Conservation (phyloP, 2,888 invertebrate species). For the Rhingia campestris region DNA sequence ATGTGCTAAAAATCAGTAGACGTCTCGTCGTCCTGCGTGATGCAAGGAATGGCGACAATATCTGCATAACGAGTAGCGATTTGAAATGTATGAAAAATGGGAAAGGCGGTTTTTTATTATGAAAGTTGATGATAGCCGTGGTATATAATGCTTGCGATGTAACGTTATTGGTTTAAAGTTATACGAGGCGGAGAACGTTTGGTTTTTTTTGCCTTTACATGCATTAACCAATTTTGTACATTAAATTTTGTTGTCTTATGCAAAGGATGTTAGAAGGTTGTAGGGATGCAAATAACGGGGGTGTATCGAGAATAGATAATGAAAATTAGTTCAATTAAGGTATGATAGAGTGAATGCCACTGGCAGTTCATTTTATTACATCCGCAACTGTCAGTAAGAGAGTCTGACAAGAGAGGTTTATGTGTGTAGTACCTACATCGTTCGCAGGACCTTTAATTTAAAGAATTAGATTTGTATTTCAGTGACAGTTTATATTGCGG, state of each 20-base stretch:
- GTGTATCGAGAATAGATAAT: constrained; percentile 6
- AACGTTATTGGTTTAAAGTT: constrained; percentile 16
- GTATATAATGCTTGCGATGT: constrained; percentile 9
- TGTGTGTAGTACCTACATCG: not conserved
- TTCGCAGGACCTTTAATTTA: too few relatives aligned
- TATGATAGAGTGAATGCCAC: not conserved
- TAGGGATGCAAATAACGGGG: not conserved
- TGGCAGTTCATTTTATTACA: not conserved
- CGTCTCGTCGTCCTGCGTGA: constrained; percentile 9
- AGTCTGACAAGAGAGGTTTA: not conserved
- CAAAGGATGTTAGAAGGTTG: not conserved
- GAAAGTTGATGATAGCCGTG: not conserved
- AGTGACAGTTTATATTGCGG: too few relatives aligned
- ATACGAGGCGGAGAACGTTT: not conserved
- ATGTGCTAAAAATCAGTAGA: constrained; percentile 15
- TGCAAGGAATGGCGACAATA: constrained; percentile 27
- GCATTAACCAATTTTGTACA: not conserved
- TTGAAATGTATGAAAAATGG: constrained; percentile 11
- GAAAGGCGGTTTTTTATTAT: not conserved
- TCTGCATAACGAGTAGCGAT: not conserved
- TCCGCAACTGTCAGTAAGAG: not conserved
- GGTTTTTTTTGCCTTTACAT: not conserved
- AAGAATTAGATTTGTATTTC: too few relatives aligned
- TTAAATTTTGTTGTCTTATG: too few relatives aligned
- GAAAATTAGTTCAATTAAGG: constrained; percentile 41